Conservation (phyloP, 2,797 vertebrate genomes). For the Myripristis murdjan region DNA sequence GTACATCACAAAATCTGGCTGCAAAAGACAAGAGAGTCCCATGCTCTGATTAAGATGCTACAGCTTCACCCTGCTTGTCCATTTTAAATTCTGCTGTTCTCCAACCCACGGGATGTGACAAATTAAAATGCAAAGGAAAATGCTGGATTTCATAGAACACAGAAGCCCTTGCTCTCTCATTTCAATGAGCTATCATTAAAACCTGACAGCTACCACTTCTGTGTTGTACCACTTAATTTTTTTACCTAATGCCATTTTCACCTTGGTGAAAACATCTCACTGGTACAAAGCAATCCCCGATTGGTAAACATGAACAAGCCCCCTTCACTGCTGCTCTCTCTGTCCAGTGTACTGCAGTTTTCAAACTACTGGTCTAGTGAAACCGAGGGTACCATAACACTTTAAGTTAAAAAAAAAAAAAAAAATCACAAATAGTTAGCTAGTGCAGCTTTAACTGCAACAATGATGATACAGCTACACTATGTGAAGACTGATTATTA, state of each 20-base stretch:
- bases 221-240: too few species aligned
- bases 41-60: neutral
- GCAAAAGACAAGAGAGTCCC: too few species aligned
- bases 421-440: neutral
- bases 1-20: too few species aligned
- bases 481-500: neutral
- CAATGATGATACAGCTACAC: neutral
- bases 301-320: neutral
- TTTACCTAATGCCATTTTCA: too few species aligned
- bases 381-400: too few species aligned
- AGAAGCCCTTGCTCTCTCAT: too few species aligned
- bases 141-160: too few species aligned
- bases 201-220: too few species aligned
- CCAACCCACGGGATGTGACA: neutral
- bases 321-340: neutral
- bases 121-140: neutral
- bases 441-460: neutral
- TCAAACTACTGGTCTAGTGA: too few species aligned
- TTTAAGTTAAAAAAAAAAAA: neutral
- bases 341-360: too few species aligned
- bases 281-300: neutral
- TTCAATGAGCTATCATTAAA: too few species aligned
- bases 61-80: neutral
- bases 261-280: too few species aligned
- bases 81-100: constrained; percentile 12